phyloP scores from a whole-genome alignment of 2,888 invertebrate genomes.

The Cataglyphis livida region DNA sequence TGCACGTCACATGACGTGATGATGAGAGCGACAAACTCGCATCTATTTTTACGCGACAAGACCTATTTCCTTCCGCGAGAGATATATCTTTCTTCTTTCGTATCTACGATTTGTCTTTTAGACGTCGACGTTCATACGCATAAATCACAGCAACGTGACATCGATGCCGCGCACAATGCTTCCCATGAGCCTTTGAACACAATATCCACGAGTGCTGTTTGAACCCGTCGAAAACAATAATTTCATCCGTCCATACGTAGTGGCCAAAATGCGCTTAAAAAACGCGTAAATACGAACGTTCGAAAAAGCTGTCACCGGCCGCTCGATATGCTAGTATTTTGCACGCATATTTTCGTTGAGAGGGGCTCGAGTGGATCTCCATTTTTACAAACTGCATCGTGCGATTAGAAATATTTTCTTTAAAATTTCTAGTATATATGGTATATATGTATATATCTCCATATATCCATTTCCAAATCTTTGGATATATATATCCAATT shows the following conservation, averaged over 20 bases:
- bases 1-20: background rate
- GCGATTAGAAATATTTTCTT: constrained; percentile 27
- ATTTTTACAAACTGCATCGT: constrained; percentile 26
- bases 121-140: constrained; percentile 1
- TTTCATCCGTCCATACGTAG: constrained; percentile 56
- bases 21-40: constrained; percentile 11
- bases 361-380: background rate
- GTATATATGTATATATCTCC: background rate
- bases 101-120: constrained; percentile 28
- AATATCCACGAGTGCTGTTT: constrained; percentile 32
- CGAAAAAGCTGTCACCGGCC: constrained; percentile 48
- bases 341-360: constrained; percentile 13
- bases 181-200: constrained; percentile 30
- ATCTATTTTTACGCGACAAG: background rate
- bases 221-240: constrained; percentile 60
- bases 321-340: constrained; percentile 36
- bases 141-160: constrained; percentile 32
- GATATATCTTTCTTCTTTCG: background rate
- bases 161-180: constrained; percentile 18
- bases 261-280: constrained; percentile 48
- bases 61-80: constrained; percentile 1
- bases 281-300: constrained; percentile 57
- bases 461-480: background rate
- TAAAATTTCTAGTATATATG: background rate
- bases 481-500: background rate